These are phyloP conservation scores for Nemurella pictetii DNA, from an alignment of 2,888 invertebrate species.

Conservation along the genomic window DNA sequence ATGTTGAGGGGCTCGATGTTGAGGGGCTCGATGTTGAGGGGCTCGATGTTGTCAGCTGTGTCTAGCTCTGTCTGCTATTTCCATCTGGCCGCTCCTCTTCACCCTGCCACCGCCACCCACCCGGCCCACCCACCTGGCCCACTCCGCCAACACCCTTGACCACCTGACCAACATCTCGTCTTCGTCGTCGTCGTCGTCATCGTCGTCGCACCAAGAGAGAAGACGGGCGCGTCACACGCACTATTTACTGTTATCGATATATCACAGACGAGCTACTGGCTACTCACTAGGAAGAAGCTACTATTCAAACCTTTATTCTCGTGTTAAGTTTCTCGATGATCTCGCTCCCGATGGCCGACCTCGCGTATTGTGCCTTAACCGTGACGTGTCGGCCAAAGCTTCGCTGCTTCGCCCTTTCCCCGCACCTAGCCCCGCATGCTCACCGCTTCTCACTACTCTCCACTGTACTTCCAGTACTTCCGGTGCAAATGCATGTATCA, in stretches of 20 bases:
- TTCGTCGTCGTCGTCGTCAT: not conserved
- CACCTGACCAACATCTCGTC: not conserved
- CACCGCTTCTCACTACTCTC: slow-evolving; percentile 40
- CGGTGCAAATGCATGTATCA: slow-evolving; percentile 40
- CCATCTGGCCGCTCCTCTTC: not conserved
- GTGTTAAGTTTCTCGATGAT: slow-evolving; percentile 29
- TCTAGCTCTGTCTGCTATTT: slow-evolving; percentile 13
- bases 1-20: not conserved
- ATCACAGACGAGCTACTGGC: slow-evolving; percentile 15
- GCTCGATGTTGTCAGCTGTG: not conserved
- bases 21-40: not conserved
- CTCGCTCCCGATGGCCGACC: slow-evolving; percentile 35
- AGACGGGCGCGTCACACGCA: slow-evolving; percentile 27
- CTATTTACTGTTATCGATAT: slow-evolving; percentile 33
- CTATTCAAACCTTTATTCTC: slow-evolving; percentile 29
- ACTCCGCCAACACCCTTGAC: not conserved
- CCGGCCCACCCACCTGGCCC: not conserved
- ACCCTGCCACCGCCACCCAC: not conserved
- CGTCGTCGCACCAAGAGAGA: slow-evolving; percentile 30
- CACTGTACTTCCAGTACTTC: slow-evolving; percentile 36
- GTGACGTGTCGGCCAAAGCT: slow-evolving; percentile 38
- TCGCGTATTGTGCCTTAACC: slow-evolving; percentile 42
- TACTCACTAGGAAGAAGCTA: slow-evolving; percentile 13
- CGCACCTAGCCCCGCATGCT: slow-evolving; percentile 41
- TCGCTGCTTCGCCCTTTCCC: slow-evolving; percentile 24